Evolutionary conservation across 1,140 invertebrate genomes (phyloP), one percentile per base, ranked within the genome.

Genomic region (Meloidogyne floridensis): DNA sequence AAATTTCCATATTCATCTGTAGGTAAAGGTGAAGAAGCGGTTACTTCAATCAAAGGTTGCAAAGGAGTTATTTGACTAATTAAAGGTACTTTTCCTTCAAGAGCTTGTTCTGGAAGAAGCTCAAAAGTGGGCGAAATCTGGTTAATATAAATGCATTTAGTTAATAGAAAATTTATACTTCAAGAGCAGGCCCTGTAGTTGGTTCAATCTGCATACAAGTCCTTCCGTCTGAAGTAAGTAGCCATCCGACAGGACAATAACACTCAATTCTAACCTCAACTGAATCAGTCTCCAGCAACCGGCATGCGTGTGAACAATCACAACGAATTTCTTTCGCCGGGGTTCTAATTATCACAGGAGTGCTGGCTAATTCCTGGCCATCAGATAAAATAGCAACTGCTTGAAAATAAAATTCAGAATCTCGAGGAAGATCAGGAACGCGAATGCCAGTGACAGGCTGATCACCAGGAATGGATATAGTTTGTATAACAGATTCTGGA

Each of bases 301-400:
- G 81, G 76, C 88, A 89, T 10, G 86, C 88, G 75, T 89, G 88
- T 18, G 86, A 86, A 82, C 88, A 89, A 74, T 90, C 87, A 78
- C 88, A 89, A 13, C 84, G 72, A n/a, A 88, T 81, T 80, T 89
- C 88, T 77, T 83, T 80, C 32, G 88, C 88, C 53, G 87, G 88
- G 15, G 88, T 89, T 56, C 79, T 78, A 6, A 84, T 86, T 7
- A 79, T 47, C 3, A 86, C 70, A 5, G 80, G 80, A 15, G 85
- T 82, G 72, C 86, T 80, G 1, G 82, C 56, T 18, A 89, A 77
- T 9, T 77, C 80, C 51, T 86, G 80, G 3, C 86, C 88, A 72
- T 87, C 85, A 53, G 75, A 51, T 43, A 89, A 84, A 65, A 83
- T 80, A 13, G 88, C 84, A 13, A 77, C 70, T 3, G 86, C 85